phyloP scores from a whole-genome alignment of 2,888 invertebrate species.

The Agonopterix alstromeriana region DNA sequence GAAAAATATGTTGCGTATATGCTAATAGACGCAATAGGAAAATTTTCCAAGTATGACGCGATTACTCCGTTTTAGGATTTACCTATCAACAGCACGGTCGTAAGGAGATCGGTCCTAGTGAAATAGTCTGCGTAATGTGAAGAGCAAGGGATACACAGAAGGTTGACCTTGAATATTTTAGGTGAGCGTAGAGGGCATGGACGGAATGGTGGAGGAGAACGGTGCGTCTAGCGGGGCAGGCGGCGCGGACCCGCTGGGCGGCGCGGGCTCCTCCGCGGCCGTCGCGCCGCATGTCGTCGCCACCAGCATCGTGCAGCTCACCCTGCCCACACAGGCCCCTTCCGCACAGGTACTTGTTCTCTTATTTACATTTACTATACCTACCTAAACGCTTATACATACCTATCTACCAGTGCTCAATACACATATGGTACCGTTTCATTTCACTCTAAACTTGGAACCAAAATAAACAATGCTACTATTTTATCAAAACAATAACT shows the following conservation, averaged over 20 bases:
- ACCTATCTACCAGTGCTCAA: not conserved
- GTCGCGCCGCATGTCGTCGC: slow-evolving; percentile 64
- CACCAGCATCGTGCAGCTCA: slow-evolving; percentile 92
- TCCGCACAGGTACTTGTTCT: slow-evolving; percentile 79
- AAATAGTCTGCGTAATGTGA: slow-evolving; percentile 24
- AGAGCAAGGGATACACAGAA: slow-evolving; percentile 48
- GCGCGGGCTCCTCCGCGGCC: slow-evolving; percentile 42
- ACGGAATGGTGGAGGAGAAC: slow-evolving; percentile 95
- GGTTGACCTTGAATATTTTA: slow-evolving; percentile 78
- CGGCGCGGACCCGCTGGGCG: slow-evolving; percentile 49
- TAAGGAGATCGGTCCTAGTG: slow-evolving; percentile 20
- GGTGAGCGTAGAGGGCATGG: slow-evolving; percentile 85
- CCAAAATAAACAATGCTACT: no score
- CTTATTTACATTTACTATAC: slow-evolving; percentile 10
- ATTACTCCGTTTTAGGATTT: slow-evolving; percentile 61
- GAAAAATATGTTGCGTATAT: slow-evolving; percentile 45
- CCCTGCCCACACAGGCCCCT: slow-evolving; percentile 80
- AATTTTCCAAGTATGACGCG: slow-evolving; percentile 59
- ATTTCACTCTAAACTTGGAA: no score
- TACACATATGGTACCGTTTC: not conserved
- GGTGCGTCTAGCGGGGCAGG: slow-evolving; percentile 73
- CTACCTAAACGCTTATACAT: not conserved
- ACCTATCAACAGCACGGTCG: slow-evolving; percentile 49
- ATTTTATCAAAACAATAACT: no score
- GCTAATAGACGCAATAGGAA: slow-evolving; percentile 61